Conservation (phyloP, 2,888 invertebrate species). For the Hemithea aestivaria region DNA sequence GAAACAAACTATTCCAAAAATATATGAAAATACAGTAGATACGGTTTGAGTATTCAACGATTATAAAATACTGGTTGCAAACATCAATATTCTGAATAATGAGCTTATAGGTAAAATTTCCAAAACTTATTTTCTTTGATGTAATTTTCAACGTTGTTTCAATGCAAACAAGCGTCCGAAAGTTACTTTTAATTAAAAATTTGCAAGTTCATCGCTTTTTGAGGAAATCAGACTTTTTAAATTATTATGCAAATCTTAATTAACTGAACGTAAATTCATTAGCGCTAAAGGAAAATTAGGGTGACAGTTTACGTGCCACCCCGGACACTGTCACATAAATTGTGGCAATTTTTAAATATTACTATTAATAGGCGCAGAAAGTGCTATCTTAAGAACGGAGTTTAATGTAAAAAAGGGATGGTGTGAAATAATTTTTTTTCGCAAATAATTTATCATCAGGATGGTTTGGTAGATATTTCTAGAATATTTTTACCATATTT, state of each 20-base stretch:
- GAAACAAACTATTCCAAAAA: no score
- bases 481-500: no score
- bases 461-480: no score
- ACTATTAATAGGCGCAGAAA: no score
- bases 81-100: conserved; percentile 1
- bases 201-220: conserved; percentile 56
- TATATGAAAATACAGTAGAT: no score
- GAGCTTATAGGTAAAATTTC: conserved; percentile 8
- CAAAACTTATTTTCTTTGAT: conserved; percentile 6
- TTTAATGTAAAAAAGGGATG: no score
- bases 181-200: conserved; percentile 64
- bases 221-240: conserved; percentile 51
- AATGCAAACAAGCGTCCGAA: conserved; percentile 53
- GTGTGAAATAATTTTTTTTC: no score
- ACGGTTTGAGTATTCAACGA: no score
- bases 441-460: no score
- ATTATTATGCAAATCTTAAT: conserved; percentile 71
- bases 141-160: conserved; percentile 36
- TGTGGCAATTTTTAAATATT: no score
- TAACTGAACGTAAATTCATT: conserved; percentile 56
- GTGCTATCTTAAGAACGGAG: no score
- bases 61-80: no score
- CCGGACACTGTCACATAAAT: conserved; percentile 24
- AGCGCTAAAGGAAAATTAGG: conserved; percentile 47
- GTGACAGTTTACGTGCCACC: conserved; percentile 38